A percentile compares a stretch with the other conserved stretches of the same genome.
These are phyloP conservation scores for Boleophthalmus pectinirostris DNA, from an alignment of 2,113 vertebrate species.

Conservation along the genomic window DNA sequence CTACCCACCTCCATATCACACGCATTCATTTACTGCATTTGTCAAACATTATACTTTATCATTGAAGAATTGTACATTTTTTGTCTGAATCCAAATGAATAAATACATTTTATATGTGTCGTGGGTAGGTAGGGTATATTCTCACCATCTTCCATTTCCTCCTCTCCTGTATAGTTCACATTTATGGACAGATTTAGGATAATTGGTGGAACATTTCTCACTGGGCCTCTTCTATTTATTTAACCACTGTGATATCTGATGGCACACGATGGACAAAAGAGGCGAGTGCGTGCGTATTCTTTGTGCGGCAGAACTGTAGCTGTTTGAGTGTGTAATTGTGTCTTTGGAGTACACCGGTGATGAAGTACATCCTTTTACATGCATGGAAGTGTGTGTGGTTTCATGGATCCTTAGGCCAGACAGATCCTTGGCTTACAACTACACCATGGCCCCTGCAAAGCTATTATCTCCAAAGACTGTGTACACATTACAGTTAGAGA, in stretches of 20 bases:
- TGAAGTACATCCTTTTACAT: constrained; percentile 20
- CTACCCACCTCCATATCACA: too few relatives aligned
- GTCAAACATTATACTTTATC: too few relatives aligned
- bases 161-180: constrained; percentile 12
- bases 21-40: too few relatives aligned
- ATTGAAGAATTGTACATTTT: too few relatives aligned
- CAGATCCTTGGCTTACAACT: constrained; percentile 56
- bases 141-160: neutral
- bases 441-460: constrained; percentile 48
- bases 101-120: neutral
- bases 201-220: constrained; percentile 57
- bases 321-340: constrained; percentile 41
- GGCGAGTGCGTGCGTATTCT: constrained; percentile 15
- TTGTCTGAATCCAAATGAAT: neutral
- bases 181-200: constrained; percentile 41
- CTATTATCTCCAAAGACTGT: constrained; percentile 60
- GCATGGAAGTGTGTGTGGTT: constrained; percentile 36
- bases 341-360: constrained; percentile 32
- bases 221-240: constrained; percentile 43
- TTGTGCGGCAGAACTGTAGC: constrained; percentile 28
- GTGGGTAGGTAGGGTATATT: too few relatives aligned
- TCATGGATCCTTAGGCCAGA: constrained; percentile 54
- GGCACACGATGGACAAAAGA: constrained; percentile 35
- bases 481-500: constrained; percentile 33
- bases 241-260: constrained; percentile 48